Conservation (phyloP, 1,140 invertebrate species). For the Epicauta chinensis region DNA sequence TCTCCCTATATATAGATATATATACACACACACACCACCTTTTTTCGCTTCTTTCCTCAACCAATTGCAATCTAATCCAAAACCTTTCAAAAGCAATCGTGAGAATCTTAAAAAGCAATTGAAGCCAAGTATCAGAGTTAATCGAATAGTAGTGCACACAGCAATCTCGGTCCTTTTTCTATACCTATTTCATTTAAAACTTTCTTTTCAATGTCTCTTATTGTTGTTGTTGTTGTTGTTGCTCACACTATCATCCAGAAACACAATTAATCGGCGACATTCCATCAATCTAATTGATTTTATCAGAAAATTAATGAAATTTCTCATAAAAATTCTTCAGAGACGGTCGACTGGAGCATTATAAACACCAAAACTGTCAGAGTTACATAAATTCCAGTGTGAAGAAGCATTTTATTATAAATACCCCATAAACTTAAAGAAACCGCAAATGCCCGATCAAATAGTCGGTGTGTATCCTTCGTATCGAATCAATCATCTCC, state of each 20-base stretch:
- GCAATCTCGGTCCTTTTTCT: too few species aligned
- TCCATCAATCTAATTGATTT: not conserved
- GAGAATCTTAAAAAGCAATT: slow-evolving; percentile 38
- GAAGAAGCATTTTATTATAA: too few species aligned
- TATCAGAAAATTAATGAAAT: not conserved
- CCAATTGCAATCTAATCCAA: slow-evolving; percentile 36
- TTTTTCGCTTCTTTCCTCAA: slow-evolving; percentile 4
- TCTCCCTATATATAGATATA: too few species aligned
- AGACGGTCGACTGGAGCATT: not conserved
- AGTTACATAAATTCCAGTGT: too few species aligned
- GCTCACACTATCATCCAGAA: not conserved
- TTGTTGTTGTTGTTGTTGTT: not conserved
- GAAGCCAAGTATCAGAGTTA: slow-evolving; percentile 36
- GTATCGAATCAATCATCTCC: too few species aligned
- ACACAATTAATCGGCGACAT: not conserved
- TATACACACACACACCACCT: too few species aligned
- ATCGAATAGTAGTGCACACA: slow-evolving; percentile 29
- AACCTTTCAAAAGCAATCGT: slow-evolving; percentile 35
- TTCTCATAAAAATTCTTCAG: not conserved
- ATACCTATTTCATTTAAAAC: too few species aligned
- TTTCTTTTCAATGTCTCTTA: too few species aligned
- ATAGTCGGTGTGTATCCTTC: too few species aligned
- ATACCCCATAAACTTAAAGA: too few species aligned
- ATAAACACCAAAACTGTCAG: too few species aligned
- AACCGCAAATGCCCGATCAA: too few species aligned